These are phyloP conservation scores for Lottia gigantea DNA, from an alignment of 2,888 invertebrate genomes.

Conservation along the genomic window DNA sequence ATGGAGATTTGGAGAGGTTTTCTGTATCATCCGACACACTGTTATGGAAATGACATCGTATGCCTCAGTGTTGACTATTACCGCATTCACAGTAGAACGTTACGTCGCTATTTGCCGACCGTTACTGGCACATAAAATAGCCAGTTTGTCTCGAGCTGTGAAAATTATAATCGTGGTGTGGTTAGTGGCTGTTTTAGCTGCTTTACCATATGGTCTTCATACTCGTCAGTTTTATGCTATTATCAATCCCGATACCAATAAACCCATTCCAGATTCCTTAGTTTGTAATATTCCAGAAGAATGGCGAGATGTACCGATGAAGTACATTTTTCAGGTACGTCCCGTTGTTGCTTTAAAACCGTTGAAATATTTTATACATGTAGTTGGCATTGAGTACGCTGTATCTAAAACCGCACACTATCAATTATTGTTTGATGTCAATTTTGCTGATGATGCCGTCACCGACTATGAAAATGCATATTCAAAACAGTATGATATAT, in stretches of 20 bases:
- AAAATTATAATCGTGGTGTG: conserved; percentile 83
- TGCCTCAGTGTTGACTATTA: conserved; percentile 89
- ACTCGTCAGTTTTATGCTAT: conserved; percentile 47
- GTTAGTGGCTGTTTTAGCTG: conserved; percentile 80
- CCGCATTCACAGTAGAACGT: conserved; percentile 90
- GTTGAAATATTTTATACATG: too few relatives aligned
- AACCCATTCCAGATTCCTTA: conserved; percentile 44
- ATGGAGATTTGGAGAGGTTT: conserved; percentile 64
- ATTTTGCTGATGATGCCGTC: too few relatives aligned
- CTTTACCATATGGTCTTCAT: conserved; percentile 68
- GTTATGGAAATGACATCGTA: conserved; percentile 78
- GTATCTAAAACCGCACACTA: too few relatives aligned
- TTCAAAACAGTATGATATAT: too few relatives aligned
- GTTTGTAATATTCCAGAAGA: conserved; percentile 50
- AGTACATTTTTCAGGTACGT: conserved; percentile 35
- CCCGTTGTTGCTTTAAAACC: too few relatives aligned
- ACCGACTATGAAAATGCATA: too few relatives aligned
- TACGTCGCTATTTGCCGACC: conserved; percentile 87
- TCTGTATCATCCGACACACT: conserved; percentile 68
- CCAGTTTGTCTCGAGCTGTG: conserved; percentile 81
- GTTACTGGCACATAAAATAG: conserved; percentile 83
- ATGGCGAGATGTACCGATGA: conserved; percentile 37
- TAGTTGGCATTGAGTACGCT: too few relatives aligned
- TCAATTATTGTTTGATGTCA: too few relatives aligned
- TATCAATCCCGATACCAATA: conserved; percentile 27